A percentile compares a stretch with the other conserved stretches of the same genome.
Evolutionary conservation across 2,888 invertebrate species (phyloP).

Genomic region (Scaptomyza reducta): DNA sequence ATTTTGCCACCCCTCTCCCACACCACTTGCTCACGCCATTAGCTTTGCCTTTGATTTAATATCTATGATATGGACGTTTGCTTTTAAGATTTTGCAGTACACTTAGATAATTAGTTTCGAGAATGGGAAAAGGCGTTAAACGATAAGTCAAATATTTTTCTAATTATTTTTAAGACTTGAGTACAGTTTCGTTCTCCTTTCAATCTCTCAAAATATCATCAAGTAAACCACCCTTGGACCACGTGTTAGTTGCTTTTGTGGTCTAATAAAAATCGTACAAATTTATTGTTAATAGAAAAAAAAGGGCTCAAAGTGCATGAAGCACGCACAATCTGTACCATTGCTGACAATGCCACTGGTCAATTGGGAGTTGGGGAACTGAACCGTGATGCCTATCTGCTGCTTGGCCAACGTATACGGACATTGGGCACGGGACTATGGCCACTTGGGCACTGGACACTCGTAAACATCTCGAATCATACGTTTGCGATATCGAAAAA

Average conservation of each 20-base stretch:
- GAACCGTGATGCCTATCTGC: slow-evolving; percentile 67
- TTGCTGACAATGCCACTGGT: slow-evolving; percentile 28
- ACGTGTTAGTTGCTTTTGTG: slow-evolving; percentile 38
- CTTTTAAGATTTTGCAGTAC: slow-evolving; percentile 9
- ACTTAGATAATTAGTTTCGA: slow-evolving; percentile 45
- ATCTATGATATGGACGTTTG: slow-evolving; percentile 28
- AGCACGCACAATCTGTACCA: slow-evolving; percentile 49
- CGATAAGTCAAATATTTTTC: background rate
- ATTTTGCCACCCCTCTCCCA: slow-evolving; percentile 1
- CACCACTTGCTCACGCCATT: slow-evolving; percentile 8
- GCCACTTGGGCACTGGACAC: slow-evolving; percentile 53
- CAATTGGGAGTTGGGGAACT: slow-evolving; percentile 1
- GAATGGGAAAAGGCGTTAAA: background rate
- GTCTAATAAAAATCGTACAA: slow-evolving; percentile 65
- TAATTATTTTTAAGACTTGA: too few relatives aligned
- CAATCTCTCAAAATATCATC: slow-evolving; percentile 24
- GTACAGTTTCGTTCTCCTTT: background rate
- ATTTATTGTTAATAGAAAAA: slow-evolving; percentile 83
- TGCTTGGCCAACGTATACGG: slow-evolving; percentile 45
- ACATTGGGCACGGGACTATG: slow-evolving; percentile 13
- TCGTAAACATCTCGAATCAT: slow-evolving; percentile 76
- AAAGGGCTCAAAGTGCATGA: slow-evolving; percentile 65
- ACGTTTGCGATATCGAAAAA: slow-evolving; percentile 75
- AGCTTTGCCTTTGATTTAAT: slow-evolving; percentile 33
- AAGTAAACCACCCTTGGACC: slow-evolving; percentile 27